Evolutionary conservation across 2,888 invertebrate genomes (phyloP), one percentile per base, ranked within the genome.

Genomic region (Tortricodes alternella): DNA sequence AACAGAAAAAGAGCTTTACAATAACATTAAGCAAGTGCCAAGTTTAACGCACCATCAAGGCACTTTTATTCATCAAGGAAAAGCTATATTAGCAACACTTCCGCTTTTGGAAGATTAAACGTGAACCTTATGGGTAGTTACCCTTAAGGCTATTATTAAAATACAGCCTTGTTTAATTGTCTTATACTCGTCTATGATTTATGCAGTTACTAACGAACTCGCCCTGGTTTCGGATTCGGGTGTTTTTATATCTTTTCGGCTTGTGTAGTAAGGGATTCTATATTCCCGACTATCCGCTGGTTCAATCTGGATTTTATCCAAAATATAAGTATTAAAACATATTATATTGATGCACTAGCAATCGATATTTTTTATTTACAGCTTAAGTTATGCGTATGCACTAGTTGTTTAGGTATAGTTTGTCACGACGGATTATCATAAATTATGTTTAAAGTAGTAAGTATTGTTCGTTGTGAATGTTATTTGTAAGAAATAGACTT

Each of bases 21-120:
- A 39, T 24, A 4, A 15, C 24, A 18, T 37, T 18, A 37, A 24
- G 29, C 24, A 24, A 39, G 16, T 24, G 41, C 15, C 41, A 41
- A 41, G 41, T 24, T 24, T 24, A 37, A 41, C 9, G 41, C 39
- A 13, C 44, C 13, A 21, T 21, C 13, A 29, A 44, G 16, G 27
- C 18, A 44, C 29, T 44, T 44, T 44, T 27, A 44, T 44, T 29
- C 27, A 7, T 44, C 29, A 44, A 44, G 44, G 29, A 29, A 44
- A 44, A 44, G 15, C n/a, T 11, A 16, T 15, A 16, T 41, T n/a
- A 29, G 29, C 29, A 29, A 29, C 29, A 29, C 27, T 44, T 44
- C 44, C 44, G 16, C 18, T 24, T 41, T 24, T 15, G 15, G 13
- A 13, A 13, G 13, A 34, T 15, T 7, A 7, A 7, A 34, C 13